Base-by-base conservation (phyloP, 2,888 invertebrate species). In the Dicycla oo region DNA sequence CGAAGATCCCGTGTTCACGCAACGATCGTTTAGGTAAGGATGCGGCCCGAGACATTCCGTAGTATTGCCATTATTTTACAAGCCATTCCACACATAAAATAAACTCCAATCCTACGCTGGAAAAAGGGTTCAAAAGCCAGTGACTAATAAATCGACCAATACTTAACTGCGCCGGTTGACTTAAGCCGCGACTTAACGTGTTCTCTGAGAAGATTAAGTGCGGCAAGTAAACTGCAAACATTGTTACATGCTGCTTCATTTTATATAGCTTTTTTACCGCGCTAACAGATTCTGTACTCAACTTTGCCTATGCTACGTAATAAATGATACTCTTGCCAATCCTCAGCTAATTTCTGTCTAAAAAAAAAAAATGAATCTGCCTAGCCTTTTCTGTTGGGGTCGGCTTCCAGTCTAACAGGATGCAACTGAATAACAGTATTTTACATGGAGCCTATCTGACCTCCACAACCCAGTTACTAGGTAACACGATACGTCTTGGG, bases 131-230 rank as follows among this genome's bases (percentile, higher is more conserved):
- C 76, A 80, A 65, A 76, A 71, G 71, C 72, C 43, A 75, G 26
- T 63, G 23, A 56, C 77, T 69, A 72, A 68, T 81, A 80, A 80
- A 80, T 76, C 64, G 65, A 72, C 57, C 67, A 58, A 80, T 72
- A 72, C 57, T 72, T 80, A 79, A 71, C 80, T 51, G 53, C 53
- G 53, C 18, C 18, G 38, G 69, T 81, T 73, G 63, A 70, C 78
- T 81, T 81, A 73, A 66, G n/a, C 67, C 54, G 57, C 49, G 63
- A 67, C 73, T 74, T 70, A 76, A 64, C 69, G 77, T 77, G 81
- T 69, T 73, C 74, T 58, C 72, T 62, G 49, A 72, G 81, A 65
- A 81, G 79, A 80, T 80, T 80, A 81, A 76, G n/a, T 66, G 65
- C 45, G 53, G 45, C 64, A 47, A 68, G 76, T 76, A 54, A 68